A percentile compares a stretch with the other conserved stretches of the same genome.
These are phyloP conservation scores for Piprites chloris DNA, from an alignment of 2,113 vertebrate genomes.

Conservation along the genomic window DNA sequence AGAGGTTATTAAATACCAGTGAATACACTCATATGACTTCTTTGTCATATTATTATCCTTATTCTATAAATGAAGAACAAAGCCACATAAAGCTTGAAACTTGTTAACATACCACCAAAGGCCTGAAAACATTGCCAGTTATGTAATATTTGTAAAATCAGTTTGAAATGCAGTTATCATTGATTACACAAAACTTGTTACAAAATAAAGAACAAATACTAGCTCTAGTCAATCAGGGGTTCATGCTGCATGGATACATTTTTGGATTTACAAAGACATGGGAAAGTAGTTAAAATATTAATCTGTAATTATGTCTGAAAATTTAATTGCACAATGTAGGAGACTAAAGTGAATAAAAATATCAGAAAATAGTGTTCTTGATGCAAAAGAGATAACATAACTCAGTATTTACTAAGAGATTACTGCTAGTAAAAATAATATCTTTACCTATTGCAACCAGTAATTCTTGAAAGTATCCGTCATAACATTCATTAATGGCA, in stretches of 20 bases:
- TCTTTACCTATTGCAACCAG: constrained; percentile 73
- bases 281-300: neutral
- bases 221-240: neutral
- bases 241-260: neutral
- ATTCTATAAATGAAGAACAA: neutral
- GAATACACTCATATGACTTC: neutral
- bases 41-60: neutral
- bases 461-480: constrained; percentile 79
- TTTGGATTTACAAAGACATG: neutral
- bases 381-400: neutral
- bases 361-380: neutral
- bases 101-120: neutral
- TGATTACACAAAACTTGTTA: neutral
- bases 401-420: neutral
- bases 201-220: neutral
- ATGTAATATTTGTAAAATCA: neutral
- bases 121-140: neutral
- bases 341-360: neutral
- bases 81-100: neutral
- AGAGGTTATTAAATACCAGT: neutral
- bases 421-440: neutral
- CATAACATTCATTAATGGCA: constrained; percentile 76
- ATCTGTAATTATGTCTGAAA: neutral
- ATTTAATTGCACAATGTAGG: neutral
- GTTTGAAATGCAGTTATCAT: neutral